These are phyloP conservation scores for Tachina lurida DNA, from an alignment of 2,888 invertebrate species.

Conservation along the genomic window DNA sequence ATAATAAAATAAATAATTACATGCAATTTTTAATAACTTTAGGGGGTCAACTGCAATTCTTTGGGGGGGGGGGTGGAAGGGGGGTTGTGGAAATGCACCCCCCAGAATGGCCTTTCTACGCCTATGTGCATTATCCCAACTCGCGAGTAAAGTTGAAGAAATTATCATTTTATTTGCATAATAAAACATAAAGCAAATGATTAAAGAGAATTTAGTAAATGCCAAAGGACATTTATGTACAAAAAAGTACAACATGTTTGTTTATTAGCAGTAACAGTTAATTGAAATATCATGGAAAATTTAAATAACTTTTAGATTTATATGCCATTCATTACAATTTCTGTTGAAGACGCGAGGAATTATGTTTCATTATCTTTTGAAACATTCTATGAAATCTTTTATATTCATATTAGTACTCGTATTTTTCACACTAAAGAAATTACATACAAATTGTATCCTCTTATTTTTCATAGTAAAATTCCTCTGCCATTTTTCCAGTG, in stretches of 20 bases:
- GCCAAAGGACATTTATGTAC: constrained; percentile 40
- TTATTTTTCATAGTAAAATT: background rate
- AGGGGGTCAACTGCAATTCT: too few relatives aligned
- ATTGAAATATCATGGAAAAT: constrained; percentile 37
- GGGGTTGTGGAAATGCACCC: too few relatives aligned
- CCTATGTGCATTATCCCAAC: background rate
- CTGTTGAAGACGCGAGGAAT: background rate
- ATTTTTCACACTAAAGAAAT: background rate
- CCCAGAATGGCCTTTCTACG: too few relatives aligned
- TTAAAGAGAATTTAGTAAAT: constrained; percentile 38
- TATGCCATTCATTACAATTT: background rate
- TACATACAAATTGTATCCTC: background rate
- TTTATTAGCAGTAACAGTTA: constrained; percentile 23
- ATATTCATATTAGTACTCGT: background rate
- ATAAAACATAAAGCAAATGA: background rate
- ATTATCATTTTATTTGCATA: constrained; percentile 30
- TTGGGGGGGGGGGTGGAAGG: too few relatives aligned
- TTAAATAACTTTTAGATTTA: background rate
- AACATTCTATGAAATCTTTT: background rate
- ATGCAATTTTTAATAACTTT: too few relatives aligned
- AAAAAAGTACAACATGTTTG: background rate
- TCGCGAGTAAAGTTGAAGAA: constrained; percentile 33
- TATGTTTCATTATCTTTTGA: background rate
- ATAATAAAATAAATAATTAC: too few relatives aligned
- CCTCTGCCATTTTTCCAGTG: background rate